These are phyloP conservation scores for Tenthredo scrophulariae DNA, from an alignment of 2,888 invertebrate genomes.

Conservation along the genomic window DNA sequence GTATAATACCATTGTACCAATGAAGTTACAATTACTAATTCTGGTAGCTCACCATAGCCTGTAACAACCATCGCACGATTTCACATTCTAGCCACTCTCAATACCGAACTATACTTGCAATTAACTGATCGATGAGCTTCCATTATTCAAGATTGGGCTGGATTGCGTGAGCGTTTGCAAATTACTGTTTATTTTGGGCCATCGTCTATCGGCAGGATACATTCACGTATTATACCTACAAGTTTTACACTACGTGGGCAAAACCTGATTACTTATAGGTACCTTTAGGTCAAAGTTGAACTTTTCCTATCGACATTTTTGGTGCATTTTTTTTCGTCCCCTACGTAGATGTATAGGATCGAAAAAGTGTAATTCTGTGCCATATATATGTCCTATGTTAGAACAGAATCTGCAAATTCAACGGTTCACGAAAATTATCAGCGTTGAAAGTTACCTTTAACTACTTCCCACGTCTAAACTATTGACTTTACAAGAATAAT, in stretches of 20 bases:
- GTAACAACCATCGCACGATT: conserved; percentile 10
- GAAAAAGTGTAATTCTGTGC: no score
- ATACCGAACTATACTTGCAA: conserved; percentile 44
- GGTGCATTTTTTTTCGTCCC: background rate
- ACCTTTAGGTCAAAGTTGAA: background rate
- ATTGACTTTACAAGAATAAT: no score
- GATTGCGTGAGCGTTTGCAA: conserved; percentile 33
- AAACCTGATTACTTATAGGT: background rate
- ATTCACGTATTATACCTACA: background rate
- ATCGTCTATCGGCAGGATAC: background rate
- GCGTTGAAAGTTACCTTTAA: no score
- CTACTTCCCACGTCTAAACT: no score
- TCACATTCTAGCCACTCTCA: conserved; percentile 12
- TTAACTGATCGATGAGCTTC: conserved; percentile 60
- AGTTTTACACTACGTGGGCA: background rate
- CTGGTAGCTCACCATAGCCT: background rate
- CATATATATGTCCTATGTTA: no score
- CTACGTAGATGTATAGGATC: no score
- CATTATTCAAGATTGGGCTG: conserved; percentile 55
- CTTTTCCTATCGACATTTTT: background rate
- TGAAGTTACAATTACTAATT: conserved; percentile 14
- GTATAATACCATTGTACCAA: background rate
- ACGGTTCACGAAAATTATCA: no score
- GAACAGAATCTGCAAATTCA: no score
- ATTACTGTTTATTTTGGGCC: conserved; percentile 43